Percentiles rank a stretch among this genome's conserved stretches.
Evolutionary conservation across 2,113 vertebrate species (phyloP).

Genomic region (Physeter macrocephalus): DNA sequence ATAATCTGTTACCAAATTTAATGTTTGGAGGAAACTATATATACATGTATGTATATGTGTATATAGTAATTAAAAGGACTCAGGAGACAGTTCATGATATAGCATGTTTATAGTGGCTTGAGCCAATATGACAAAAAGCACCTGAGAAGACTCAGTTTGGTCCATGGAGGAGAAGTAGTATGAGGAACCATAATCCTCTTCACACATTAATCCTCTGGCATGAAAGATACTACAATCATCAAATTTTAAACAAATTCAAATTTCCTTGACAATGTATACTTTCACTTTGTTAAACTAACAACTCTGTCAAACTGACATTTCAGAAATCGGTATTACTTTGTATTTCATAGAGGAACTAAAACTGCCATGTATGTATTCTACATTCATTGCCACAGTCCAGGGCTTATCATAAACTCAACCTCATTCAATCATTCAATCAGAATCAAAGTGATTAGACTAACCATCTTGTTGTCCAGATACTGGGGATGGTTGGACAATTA

Average conservation of each 20-base stretch:
- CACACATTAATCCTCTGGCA: neutral
- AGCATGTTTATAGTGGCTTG: neutral
- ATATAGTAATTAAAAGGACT: neutral
- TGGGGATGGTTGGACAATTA: neutral
- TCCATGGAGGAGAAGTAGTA: fast-evolving
- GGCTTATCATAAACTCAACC: neutral
- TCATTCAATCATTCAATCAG: neutral
- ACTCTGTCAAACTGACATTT: neutral
- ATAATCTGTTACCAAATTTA: neutral
- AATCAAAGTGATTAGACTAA: neutral
- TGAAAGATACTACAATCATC: neutral
- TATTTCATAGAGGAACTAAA: neutral
- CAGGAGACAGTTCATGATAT: neutral
- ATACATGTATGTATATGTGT: neutral
- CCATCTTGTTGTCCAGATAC: neutral
- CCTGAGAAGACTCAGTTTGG: neutral
- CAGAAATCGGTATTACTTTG: neutral
- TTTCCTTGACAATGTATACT: neutral
- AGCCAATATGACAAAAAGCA: neutral
- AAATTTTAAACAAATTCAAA: neutral
- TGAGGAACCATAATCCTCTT: neutral
- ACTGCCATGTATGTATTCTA: neutral
- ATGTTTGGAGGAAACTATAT: neutral
- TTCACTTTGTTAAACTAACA: slow-evolving; percentile 2
- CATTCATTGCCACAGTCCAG: neutral